Percentiles rank a stretch among this genome's conserved stretches.
phyloP scores from a whole-genome alignment of 2,113 vertebrate species.

The Spea multiplicata region DNA sequence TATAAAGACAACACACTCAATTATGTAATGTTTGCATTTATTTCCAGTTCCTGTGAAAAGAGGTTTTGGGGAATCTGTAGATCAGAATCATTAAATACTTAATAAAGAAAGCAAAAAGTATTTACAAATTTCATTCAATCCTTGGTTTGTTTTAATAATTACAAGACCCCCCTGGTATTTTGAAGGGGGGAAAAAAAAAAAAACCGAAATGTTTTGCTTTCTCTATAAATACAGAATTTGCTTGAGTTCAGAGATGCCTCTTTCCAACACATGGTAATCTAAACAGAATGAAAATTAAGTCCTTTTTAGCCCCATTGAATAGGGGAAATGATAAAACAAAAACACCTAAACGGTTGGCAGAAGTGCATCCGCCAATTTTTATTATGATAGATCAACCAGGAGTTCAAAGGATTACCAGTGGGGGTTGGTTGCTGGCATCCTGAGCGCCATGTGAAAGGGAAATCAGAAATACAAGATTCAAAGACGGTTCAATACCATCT shows the following conservation, averaged over 20 bases:
- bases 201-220: constrained; percentile 50
- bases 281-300: constrained; percentile 34
- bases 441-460: constrained; percentile 47
- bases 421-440: background rate
- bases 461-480: constrained; percentile 52
- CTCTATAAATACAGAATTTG: constrained; percentile 78
- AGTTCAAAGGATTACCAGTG: background rate
- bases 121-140: constrained; percentile 83
- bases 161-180: constrained; percentile 75
- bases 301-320: constrained; percentile 9
- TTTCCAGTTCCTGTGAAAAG: constrained; percentile 89
- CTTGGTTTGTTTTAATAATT: constrained; percentile 66
- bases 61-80: constrained; percentile 69
- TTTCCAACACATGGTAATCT: constrained; percentile 49
- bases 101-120: constrained; percentile 85
- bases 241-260: constrained; percentile 53
- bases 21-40: constrained; percentile 70
- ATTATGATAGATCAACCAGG: constrained; percentile 7
- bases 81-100: constrained; percentile 86
- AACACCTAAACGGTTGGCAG: constrained; percentile 37
- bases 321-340: constrained; percentile 46
- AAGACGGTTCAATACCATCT: constrained; percentile 60
- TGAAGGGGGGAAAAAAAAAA: constrained; percentile 52
- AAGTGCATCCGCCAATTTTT: constrained; percentile 1
- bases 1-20: no score